Evolutionary conservation across 2,888 invertebrate genomes (phyloP), one percentile per base, ranked within the genome.

Genomic region (Alloscopus bannaensis): DNA sequence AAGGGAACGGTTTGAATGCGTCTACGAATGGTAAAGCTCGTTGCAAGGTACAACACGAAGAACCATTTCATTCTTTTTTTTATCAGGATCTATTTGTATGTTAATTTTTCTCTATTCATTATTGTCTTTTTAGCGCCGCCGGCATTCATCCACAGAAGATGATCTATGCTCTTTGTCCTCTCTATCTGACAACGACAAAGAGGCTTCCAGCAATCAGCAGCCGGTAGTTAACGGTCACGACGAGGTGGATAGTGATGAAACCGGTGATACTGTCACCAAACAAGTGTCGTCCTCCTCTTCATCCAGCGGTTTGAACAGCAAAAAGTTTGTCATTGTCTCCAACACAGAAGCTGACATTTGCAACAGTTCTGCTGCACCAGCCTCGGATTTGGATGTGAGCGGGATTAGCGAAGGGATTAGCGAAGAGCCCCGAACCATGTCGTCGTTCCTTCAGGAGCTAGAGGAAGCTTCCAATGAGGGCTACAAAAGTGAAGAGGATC

Each of bases 401-500:
- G 69, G 59, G 18, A 70, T 8, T 47, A 29, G 29, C 29, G 69
- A 22, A 3, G 11, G 13, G 8, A 24, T 20, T 29, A 20, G 16
- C 1, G 57, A 22, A 18, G 69, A 59, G 18, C 28, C 29, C 1
- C 28, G 45, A 0, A 42, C 55, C 13, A n/a, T 40, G 4, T 62
- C 50, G 1, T 52, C 40, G 18, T 50, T 79, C 18, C 29, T 40
- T 16, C 22, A 60, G 24, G 78, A 79, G 18, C 50, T 79, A 18
- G 29, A 81, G 26, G 81, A 83, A 20, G 77, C 62, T 3, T 80
- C 72, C 26, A 72, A 83, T 40, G 83, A 83, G 16, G 55, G 73
- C 11, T 83, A 83, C 68, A 73, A 77, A 8, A 81, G 81, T 59
- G 78, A 45, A 13, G 80, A 80, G 11, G 83, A 83, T 69, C 83